These are phyloP conservation scores for Vanessa cardui DNA, from an alignment of 2,888 invertebrate genomes.

Conservation along the genomic window DNA sequence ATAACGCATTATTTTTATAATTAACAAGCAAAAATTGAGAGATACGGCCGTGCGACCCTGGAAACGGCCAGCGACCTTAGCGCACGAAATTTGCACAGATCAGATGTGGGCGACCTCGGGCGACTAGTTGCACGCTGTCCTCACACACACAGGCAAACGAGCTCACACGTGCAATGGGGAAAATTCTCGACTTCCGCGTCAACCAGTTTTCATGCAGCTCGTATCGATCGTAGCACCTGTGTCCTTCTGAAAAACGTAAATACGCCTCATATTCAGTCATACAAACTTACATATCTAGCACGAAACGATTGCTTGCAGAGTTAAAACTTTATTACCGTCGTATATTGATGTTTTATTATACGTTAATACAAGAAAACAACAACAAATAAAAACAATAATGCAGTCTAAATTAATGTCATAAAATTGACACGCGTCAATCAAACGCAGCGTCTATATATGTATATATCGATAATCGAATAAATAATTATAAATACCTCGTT, in stretches of 20 bases:
- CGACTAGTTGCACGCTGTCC: conserved; percentile 71
- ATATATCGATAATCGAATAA: conserved; percentile 5
- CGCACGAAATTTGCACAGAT: conserved; percentile 81
- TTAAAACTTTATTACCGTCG: too few species aligned
- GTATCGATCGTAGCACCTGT: conserved; percentile 36
- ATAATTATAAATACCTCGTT: conserved; percentile 19
- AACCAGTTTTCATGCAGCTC: conserved; percentile 33
- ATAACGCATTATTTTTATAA: conserved; percentile 84
- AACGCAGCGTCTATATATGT: conserved; percentile 5
- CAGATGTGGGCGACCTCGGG: conserved; percentile 82
- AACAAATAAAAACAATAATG: not conserved
- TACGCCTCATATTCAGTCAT: not conserved
- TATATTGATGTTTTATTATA: too few species aligned
- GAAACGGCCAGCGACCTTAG: conserved; percentile 76
- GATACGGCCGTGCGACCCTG: conserved; percentile 79
- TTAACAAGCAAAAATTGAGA: conserved; percentile 82
- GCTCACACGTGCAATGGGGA: conserved; percentile 53
- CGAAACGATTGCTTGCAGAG: too few species aligned
- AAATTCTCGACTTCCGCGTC: conserved; percentile 74
- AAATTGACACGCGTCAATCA: conserved; percentile 25
- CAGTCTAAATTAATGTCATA: conserved; percentile 6
- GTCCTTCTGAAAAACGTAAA: conserved; percentile 27
- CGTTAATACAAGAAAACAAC: not conserved
- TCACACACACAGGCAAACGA: conserved; percentile 51
- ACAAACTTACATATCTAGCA: not conserved